Evolutionary conservation across 2,113 vertebrate genomes (phyloP), one percentile per base, ranked within the genome.

Genomic region (western clawed frog (Xenopus tropicalis)): DNA sequence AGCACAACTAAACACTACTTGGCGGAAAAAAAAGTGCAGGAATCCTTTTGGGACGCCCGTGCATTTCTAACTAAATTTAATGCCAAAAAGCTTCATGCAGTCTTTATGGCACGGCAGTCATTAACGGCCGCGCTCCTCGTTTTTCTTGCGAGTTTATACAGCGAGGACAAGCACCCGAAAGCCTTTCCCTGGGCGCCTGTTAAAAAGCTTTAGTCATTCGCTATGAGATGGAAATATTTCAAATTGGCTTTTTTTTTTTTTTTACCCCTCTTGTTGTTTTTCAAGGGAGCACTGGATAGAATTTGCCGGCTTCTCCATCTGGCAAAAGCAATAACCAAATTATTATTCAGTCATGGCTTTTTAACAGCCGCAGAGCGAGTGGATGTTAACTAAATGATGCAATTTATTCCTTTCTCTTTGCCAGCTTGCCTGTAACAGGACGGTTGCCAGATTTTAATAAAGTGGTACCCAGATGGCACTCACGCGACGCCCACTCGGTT

Each of bases 381-480:
- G 92, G 91, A 94, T 94, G 94, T 96, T 94, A 94, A 94, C 91
- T 95, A 97, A 98, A 97, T 96, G 92, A 95, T 96, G 94, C 94
- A 95, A 91, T 96, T 96, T 95, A 96, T 96, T 96, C 92, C 92
- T 88, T 91, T 83, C 91, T 89, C 90, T 92, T 90, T 92, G 93
- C 94, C 93, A 95, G 92, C 91, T 92, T 91, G 90, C 89, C 90
- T 95, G 93, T 92, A 91, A 91, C 88, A 87, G 93, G 94, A 91
- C 90, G 85, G 84, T 88, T 93, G 94, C 94, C 95, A 96, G 94
- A 91, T 54, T 95, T 95, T 94, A 94, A 96, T 93, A 95, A 95
- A 95, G 94, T 94, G 92, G 89, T 92, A 93, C 93, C 94, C 94
- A 97, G 94, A 98, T 96, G 94, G 94, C 91, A 90, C 91, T 93